Conservation (phyloP, 2,888 invertebrate genomes). For the Drosophila gaucha region DNA sequence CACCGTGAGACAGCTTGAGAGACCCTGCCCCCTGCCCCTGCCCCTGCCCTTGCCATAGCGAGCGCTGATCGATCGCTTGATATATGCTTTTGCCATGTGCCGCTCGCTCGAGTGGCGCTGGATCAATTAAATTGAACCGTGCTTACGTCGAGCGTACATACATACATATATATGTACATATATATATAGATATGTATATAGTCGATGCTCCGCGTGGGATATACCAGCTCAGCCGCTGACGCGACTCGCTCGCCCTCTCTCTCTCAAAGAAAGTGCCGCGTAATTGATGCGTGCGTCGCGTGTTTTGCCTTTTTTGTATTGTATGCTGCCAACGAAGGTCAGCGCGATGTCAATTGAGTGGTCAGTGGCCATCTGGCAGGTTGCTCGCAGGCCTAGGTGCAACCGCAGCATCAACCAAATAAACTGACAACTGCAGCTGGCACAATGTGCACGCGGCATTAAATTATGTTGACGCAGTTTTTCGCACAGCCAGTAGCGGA, state of each 20-base stretch:
- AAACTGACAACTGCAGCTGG: constrained; percentile 28
- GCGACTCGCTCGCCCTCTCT: background rate
- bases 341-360: constrained; percentile 56
- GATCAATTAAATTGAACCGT: constrained; percentile 77
- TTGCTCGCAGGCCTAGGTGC: constrained; percentile 37
- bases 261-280: constrained; percentile 67
- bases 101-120: constrained; percentile 46
- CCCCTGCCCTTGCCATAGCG: background rate
- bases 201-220: constrained; percentile 60
- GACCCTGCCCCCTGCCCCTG: background rate
- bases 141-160: constrained; percentile 47
- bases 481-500: constrained; percentile 8
- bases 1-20: constrained; percentile 5
- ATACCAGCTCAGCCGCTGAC: constrained; percentile 8
- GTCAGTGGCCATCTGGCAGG: constrained; percentile 32
- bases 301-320: constrained; percentile 37
- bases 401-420: constrained; percentile 25
- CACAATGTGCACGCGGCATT: constrained; percentile 15
- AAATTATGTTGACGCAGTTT: constrained; percentile 30
- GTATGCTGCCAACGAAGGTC: constrained; percentile 51
- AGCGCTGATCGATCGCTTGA: constrained; percentile 41
- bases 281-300: constrained; percentile 71
- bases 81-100: constrained; percentile 20
- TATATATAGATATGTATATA: constrained; percentile 1
- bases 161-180: background rate